Conservation (phyloP, 2,113 vertebrate genomes). For the Apodemus speciosus region DNA sequence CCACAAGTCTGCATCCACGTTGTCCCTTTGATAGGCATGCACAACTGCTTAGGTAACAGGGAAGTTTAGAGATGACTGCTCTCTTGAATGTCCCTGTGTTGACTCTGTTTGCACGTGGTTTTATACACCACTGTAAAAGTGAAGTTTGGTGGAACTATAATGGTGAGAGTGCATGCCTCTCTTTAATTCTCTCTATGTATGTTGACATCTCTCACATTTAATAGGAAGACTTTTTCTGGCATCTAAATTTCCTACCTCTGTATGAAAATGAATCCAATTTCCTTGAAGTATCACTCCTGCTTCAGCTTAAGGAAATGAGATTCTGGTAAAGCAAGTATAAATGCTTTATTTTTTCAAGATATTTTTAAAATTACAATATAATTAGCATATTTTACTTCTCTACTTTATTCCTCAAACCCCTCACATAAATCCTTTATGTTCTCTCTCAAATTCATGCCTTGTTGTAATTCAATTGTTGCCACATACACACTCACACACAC, state of each 20-base stretch:
- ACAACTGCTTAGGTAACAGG: background rate
- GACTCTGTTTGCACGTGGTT: background rate
- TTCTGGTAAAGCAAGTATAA: constrained; percentile 68
- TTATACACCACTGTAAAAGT: background rate
- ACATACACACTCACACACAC: background rate
- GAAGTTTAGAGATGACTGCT: background rate
- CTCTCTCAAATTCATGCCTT: background rate
- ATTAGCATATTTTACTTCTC: background rate
- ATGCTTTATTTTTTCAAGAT: constrained; percentile 76
- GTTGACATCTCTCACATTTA: background rate
- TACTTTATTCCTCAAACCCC: background rate
- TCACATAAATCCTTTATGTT: background rate
- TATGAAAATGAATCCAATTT: constrained; percentile 71
- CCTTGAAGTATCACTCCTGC: constrained; percentile 64
- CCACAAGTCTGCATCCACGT: background rate
- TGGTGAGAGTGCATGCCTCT: background rate
- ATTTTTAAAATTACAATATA: background rate
- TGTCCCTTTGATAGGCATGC: background rate
- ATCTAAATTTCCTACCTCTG: background rate
- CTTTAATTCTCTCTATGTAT: background rate
- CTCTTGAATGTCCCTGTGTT: background rate
- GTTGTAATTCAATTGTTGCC: background rate
- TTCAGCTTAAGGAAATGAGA: constrained; percentile 74
- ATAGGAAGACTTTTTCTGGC: background rate
- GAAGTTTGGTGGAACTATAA: constrained; percentile 13